phyloP scores from a whole-genome alignment of 2,113 vertebrate species.

The Vulpes lagopus region DNA sequence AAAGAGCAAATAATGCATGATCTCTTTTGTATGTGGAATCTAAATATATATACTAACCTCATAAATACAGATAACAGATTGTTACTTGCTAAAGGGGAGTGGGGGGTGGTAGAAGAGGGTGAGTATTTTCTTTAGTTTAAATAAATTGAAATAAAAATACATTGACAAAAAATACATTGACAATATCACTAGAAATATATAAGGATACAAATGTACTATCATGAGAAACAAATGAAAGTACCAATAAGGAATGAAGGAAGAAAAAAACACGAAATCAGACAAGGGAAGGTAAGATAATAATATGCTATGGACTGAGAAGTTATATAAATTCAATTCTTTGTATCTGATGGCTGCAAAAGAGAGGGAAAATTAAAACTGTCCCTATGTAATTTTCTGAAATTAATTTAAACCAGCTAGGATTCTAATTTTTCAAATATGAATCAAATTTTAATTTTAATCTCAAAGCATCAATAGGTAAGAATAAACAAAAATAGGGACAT shows the following conservation, averaged over 20 bases:
- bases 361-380: neutral
- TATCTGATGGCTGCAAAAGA: neutral
- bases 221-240: neutral
- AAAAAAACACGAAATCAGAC: neutral
- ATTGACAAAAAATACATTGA: neutral
- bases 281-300: neutral
- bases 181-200: neutral
- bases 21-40: neutral
- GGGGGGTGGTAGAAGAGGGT: neutral
- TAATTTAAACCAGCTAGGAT: neutral
- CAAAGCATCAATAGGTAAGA: neutral
- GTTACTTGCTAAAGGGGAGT: neutral
- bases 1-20: neutral
- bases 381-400: neutral
- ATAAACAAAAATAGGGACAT: too few relatives aligned
- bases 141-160: neutral
- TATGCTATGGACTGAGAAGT: neutral
- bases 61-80: neutral
- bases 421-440: neutral
- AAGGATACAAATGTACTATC: neutral
- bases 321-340: constrained; percentile 10
- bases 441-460: constrained; percentile 35
- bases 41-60: neutral
- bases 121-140: neutral
- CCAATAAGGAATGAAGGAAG: neutral